phyloP scores from a whole-genome alignment of 2,113 vertebrate genomes.

The Coturnix japonica region DNA sequence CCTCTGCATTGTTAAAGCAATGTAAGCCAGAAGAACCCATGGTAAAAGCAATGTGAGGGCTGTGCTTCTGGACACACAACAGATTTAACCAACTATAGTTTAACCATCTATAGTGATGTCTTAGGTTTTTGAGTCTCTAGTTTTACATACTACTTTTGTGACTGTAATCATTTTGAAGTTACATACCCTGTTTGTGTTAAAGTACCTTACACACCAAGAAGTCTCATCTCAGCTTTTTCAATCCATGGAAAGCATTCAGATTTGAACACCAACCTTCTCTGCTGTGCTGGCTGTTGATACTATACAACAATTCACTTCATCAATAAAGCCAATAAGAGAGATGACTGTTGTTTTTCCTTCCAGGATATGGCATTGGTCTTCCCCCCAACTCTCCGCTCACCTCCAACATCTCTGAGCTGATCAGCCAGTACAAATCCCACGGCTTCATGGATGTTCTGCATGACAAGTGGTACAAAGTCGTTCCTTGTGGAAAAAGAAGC shows the following conservation, averaged over 20 bases:
- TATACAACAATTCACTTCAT: background rate
- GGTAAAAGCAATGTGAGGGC: background rate
- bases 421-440: slow-evolving; percentile 97
- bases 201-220: background rate
- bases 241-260: background rate
- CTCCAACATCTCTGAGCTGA: slow-evolving; percentile 95
- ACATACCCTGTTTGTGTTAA: background rate
- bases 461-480: slow-evolving; percentile 99
- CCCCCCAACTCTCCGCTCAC: slow-evolving; percentile 94
- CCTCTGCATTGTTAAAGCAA: background rate
- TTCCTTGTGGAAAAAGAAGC: slow-evolving; percentile 96
- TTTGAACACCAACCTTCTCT: background rate
- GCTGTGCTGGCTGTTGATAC: accelerated
- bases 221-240: background rate
- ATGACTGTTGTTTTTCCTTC: slow-evolving; percentile 26
- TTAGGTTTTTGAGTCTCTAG: background rate
- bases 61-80: background rate
- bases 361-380: slow-evolving; percentile 97
- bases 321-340: background rate
- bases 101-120: background rate
- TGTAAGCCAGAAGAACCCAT: background rate
- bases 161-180: background rate
- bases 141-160: background rate
- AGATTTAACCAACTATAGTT: background rate
- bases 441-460: slow-evolving; percentile 98